Percentiles rank a stretch among this genome's conserved stretches.
Evolutionary conservation across 2,888 invertebrate species (phyloP).

Genomic region (Choreutis nemorana): DNA sequence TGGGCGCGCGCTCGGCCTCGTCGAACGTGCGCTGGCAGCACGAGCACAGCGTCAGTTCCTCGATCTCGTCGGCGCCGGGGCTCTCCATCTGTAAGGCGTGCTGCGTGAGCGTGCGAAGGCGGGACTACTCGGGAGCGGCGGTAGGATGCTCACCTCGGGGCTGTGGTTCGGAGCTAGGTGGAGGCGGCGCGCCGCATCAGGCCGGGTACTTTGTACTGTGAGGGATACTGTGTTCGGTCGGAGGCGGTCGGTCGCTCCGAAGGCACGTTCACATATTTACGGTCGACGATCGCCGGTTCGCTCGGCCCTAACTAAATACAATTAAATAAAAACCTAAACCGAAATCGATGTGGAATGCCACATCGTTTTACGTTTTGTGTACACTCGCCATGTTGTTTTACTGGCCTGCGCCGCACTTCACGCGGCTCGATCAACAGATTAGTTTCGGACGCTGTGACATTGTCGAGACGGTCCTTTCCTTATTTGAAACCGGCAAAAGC

Average conservation of each 20-base stretch:
- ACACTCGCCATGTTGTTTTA: slow-evolving; percentile 30
- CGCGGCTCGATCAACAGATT: slow-evolving; percentile 36
- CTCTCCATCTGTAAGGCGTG: slow-evolving; percentile 57
- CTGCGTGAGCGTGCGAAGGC: neutral
- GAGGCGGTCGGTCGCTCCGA: slow-evolving; percentile 15
- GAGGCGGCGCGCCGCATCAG: neutral
- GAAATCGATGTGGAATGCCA: slow-evolving; percentile 21
- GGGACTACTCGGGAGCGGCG: too few species aligned
- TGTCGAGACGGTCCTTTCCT: too few species aligned
- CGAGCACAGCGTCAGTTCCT: slow-evolving; percentile 78
- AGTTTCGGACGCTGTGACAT: slow-evolving; percentile 17
- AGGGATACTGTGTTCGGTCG: slow-evolving; percentile 8
- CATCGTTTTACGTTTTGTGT: slow-evolving; percentile 34
- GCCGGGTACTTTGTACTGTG: neutral
- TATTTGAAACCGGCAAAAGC: too few species aligned
- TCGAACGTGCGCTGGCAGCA: slow-evolving; percentile 80
- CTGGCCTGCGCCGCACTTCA: slow-evolving; percentile 23
- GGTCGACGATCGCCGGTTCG: slow-evolving; percentile 11
- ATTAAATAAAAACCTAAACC: slow-evolving; percentile 18
- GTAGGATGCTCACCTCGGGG: too few species aligned
- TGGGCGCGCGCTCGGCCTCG: slow-evolving; percentile 75
- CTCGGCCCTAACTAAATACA: slow-evolving; percentile 12
- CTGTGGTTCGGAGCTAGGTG: neutral
- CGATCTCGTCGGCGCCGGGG: slow-evolving; percentile 71
- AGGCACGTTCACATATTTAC: slow-evolving; percentile 17